phyloP scores from a whole-genome alignment of 2,888 invertebrate species.

The Tupiocoris notatus region DNA sequence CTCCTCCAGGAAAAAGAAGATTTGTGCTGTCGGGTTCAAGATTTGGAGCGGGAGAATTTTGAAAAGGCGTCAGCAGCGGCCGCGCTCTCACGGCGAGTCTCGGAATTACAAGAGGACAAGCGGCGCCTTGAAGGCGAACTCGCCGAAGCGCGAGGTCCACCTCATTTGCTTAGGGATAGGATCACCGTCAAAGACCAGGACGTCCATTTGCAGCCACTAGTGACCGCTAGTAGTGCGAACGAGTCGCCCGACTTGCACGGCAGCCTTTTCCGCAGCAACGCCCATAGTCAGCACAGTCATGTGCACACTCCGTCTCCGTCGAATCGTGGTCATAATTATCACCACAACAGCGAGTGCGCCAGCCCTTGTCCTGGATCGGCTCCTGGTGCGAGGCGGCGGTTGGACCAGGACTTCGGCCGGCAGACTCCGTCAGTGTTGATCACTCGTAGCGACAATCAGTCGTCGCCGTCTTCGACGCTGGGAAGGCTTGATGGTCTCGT shows the following conservation, averaged over 20 bases:
- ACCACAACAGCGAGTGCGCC: neutral
- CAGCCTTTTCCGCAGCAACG: constrained; percentile 21
- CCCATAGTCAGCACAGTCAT: no score
- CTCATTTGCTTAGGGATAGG: neutral
- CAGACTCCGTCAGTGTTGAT: constrained; percentile 23
- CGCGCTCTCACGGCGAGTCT: constrained; percentile 65
- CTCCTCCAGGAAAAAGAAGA: constrained; percentile 67
- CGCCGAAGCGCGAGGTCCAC: constrained; percentile 51
- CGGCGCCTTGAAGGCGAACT: constrained; percentile 64
- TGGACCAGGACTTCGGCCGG: constrained; percentile 28
- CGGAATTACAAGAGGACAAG: constrained; percentile 60
- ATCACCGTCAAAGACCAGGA: constrained; percentile 6
- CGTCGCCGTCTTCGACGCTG: constrained; percentile 51
- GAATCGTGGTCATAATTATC: neutral
- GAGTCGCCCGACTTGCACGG: neutral
- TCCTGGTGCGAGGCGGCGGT: constrained; percentile 17
- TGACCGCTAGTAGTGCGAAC: neutral
- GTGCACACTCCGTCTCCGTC: neutral
- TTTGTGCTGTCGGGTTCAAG: constrained; percentile 70
- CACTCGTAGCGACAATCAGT: constrained; percentile 20
- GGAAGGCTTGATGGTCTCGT: constrained; percentile 70
- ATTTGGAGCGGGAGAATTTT: constrained; percentile 72
- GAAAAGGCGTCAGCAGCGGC: constrained; percentile 66
- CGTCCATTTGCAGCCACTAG: neutral
- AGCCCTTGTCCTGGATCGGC: constrained; percentile 6